phyloP scores from a whole-genome alignment of 2,888 invertebrate species.

The Plebejus anna region DNA sequence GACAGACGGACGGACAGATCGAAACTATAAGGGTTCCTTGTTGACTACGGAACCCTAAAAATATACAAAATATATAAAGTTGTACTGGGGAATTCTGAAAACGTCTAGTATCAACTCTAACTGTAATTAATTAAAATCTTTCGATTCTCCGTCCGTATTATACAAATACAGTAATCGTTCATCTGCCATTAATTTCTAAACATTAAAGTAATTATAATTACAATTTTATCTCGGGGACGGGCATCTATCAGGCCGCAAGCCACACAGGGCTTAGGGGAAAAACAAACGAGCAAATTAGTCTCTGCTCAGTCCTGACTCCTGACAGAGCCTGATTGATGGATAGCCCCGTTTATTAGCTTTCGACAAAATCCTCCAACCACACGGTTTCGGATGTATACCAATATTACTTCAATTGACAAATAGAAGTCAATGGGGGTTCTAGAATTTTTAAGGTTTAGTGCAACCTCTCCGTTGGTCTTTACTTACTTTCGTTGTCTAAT shows the following conservation, averaged over 20 bases:
- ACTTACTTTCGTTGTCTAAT: too few relatives aligned
- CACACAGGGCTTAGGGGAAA: slow-evolving; percentile 63
- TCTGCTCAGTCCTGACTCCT: slow-evolving; percentile 56
- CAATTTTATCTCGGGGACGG: slow-evolving; percentile 39
- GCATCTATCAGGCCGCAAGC: slow-evolving; percentile 50
- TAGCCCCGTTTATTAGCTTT: slow-evolving; percentile 54
- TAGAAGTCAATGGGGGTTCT: neutral
- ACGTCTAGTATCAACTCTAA: neutral
- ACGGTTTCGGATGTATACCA: slow-evolving; percentile 25
- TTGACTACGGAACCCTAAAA: too few relatives aligned
- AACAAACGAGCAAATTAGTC: slow-evolving; percentile 78
- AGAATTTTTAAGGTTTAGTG: neutral
- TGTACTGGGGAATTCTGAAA: neutral
- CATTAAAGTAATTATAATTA: slow-evolving; percentile 31
- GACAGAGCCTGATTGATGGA: slow-evolving; percentile 77
- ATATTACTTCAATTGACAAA: slow-evolving; percentile 14
- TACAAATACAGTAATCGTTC: neutral
- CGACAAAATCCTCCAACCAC: slow-evolving; percentile 50
- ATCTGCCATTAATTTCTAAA: neutral
- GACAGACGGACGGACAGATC: too few relatives aligned
- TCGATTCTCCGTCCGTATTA: neutral
- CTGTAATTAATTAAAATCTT: neutral
- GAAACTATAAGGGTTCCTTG: too few relatives aligned
- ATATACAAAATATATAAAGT: too few relatives aligned
- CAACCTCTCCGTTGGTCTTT: too few relatives aligned